Conservation (phyloP, 2,113 vertebrate species). For the Hyaena hyaena region DNA sequence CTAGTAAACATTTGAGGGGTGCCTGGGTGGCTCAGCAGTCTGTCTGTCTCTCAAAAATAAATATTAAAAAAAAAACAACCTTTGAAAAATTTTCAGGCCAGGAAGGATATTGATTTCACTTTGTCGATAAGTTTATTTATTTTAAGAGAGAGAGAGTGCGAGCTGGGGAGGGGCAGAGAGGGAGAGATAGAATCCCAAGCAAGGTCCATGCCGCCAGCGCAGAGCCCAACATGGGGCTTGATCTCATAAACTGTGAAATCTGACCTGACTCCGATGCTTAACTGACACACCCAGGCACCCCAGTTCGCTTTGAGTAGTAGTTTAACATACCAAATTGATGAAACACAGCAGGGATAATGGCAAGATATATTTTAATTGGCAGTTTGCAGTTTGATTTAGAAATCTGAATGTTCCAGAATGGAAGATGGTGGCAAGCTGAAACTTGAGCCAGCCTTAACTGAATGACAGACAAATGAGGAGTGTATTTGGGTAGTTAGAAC, state of each 20-base stretch:
- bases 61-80: too few relatives aligned
- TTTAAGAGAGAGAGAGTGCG: too few relatives aligned
- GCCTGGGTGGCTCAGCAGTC: too few relatives aligned
- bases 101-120: not conserved
- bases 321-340: not conserved
- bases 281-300: too few relatives aligned
- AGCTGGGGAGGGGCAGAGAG: too few relatives aligned
- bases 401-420: conserved; percentile 12
- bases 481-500: not conserved
- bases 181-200: too few relatives aligned
- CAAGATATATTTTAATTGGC: conserved; percentile 21
- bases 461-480: not conserved
- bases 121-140: not conserved
- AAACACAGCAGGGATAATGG: not conserved
- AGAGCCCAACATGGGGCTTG: too few relatives aligned
- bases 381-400: conserved; percentile 25
- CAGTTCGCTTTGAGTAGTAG: not conserved
- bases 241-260: too few relatives aligned
- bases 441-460: not conserved
- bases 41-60: too few relatives aligned
- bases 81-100: not conserved
- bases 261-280: too few relatives aligned
- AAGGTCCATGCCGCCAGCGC: too few relatives aligned
- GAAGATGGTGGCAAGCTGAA: conserved; percentile 1
- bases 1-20: not conserved